Conservation (phyloP, 2,797 vertebrate species). For the Sebastes oblongus region DNA sequence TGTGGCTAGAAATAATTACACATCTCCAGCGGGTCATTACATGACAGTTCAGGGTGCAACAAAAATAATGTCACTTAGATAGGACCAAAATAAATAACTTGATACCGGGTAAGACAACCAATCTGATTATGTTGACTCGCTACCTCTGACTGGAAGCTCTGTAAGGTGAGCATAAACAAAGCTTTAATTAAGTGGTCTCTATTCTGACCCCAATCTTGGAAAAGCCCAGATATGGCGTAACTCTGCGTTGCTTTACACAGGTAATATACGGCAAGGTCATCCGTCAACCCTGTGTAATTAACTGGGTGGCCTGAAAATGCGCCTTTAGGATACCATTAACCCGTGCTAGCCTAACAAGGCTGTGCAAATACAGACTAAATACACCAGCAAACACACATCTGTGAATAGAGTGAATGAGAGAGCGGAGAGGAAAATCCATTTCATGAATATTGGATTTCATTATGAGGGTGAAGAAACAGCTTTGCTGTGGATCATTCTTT, state of each 20-base stretch:
- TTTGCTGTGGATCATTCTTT: constrained; percentile 80
- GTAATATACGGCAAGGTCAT: constrained; percentile 65
- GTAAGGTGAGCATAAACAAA: constrained; percentile 51
- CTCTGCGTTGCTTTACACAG: constrained; percentile 55
- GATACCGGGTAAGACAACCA: background rate
- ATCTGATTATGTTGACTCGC: constrained; percentile 11
- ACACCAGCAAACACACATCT: constrained; percentile 66
- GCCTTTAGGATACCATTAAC: constrained; percentile 80
- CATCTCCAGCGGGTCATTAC: background rate
- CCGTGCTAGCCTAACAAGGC: constrained; percentile 69
- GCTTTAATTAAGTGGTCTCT: constrained; percentile 69
- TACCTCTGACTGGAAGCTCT: background rate
- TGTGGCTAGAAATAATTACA: background rate
- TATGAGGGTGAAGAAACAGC: constrained; percentile 77
- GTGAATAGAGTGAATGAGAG: constrained; percentile 39
- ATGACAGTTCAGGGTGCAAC: background rate
- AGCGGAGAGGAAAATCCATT: constrained; percentile 74
- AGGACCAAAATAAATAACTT: background rate
- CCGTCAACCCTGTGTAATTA: constrained; percentile 73
- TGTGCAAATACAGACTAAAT: constrained; percentile 72
- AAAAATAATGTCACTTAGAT: background rate
- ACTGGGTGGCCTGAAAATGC: constrained; percentile 64
- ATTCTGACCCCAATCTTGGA: constrained; percentile 63
- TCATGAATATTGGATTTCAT: constrained; percentile 85
- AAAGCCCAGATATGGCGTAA: constrained; percentile 39